Evolutionary conservation across 2,113 vertebrate genomes (phyloP).

Genomic region (Heterocephalus glaber): DNA sequence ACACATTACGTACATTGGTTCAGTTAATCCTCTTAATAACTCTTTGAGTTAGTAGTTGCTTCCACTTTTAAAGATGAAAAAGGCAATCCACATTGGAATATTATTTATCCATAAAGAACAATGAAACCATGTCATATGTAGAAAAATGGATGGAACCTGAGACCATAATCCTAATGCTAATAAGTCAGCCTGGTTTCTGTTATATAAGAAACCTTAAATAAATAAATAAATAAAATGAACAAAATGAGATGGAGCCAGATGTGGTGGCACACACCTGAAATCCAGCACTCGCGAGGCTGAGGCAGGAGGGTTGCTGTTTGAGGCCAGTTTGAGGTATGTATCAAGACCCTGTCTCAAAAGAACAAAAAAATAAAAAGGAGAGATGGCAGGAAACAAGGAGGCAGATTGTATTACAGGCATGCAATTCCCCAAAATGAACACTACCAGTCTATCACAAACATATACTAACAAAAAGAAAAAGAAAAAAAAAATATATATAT

Average conservation of each 20-base stretch:
- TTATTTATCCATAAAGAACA: background rate
- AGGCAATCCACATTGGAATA: background rate
- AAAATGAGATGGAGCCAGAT: too few relatives aligned
- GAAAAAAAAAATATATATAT: too few relatives aligned
- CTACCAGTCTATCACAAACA: background rate
- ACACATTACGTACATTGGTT: background rate
- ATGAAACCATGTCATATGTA: background rate
- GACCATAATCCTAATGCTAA: background rate
- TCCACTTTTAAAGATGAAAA: background rate
- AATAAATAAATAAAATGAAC: background rate
- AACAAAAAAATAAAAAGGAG: too few relatives aligned
- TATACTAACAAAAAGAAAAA: too few relatives aligned
- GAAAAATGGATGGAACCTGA: too few relatives aligned
- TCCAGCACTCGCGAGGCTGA: too few relatives aligned
- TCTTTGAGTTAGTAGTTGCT: conserved; percentile 11
- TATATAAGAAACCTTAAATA: background rate
- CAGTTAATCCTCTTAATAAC: background rate
- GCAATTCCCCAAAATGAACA: background rate
- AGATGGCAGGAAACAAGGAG: too few relatives aligned
- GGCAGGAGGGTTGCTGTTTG: too few relatives aligned
- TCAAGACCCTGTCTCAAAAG: background rate
- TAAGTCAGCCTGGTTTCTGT: background rate
- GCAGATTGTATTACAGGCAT: background rate
- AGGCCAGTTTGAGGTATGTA: background rate
- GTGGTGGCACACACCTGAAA: too few relatives aligned